Conservation (phyloP, 2,888 invertebrate species). For the Hipparchia semele region DNA sequence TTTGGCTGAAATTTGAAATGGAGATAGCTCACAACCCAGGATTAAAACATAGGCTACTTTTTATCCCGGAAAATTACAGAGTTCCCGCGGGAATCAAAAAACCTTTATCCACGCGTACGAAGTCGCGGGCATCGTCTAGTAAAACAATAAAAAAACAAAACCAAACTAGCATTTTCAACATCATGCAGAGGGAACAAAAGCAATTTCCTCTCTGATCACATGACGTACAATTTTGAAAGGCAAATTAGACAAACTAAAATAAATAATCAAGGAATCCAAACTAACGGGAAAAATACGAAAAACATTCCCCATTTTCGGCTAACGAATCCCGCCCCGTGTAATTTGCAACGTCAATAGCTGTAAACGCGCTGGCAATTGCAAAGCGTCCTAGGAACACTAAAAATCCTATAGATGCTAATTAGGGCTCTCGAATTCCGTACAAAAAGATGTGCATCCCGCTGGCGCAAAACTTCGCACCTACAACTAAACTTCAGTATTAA, state of each 20-base stretch:
- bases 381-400: conserved; percentile 18
- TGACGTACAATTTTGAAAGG: background rate
- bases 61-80: no score
- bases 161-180: no score
- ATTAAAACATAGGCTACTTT: no score
- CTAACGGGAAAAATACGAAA: conserved; percentile 21
- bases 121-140: no score
- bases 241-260: conserved; percentile 6
- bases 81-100: no score
- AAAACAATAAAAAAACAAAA: no score
- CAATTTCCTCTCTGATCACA: background rate
- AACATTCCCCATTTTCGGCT: conserved; percentile 29
- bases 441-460: background rate
- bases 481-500: background rate
- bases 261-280: conserved; percentile 6
- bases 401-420: conserved; percentile 25
- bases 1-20: no score
- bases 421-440: conserved; percentile 14
- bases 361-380: conserved; percentile 22
- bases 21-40: no score
- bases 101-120: no score
- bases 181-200: background rate
- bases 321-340: conserved; percentile 26
- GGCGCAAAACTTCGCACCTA: background rate
- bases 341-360: conserved; percentile 28